phyloP scores from a whole-genome alignment of 2,888 invertebrate genomes.

The Silvanus unidentatus region DNA sequence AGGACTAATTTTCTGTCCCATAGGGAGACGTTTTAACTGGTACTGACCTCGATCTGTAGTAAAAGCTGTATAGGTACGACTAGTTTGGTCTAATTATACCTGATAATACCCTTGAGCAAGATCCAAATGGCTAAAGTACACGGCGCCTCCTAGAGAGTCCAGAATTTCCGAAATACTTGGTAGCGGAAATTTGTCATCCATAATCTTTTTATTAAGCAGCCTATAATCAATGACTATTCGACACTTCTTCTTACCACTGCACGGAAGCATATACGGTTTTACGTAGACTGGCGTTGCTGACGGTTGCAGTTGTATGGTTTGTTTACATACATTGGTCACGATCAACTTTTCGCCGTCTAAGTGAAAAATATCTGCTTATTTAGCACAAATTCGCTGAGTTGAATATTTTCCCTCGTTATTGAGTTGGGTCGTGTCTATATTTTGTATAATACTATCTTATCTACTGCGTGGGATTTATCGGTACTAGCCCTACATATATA shows the following conservation, averaged over 20 bases:
- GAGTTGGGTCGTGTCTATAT: slow-evolving; percentile 14
- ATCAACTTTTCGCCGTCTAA: slow-evolving; percentile 21
- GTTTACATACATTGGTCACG: slow-evolving; percentile 22
- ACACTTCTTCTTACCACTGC: slow-evolving; percentile 16
- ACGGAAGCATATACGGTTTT: slow-evolving; percentile 23
- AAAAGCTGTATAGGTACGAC: slow-evolving; percentile 25
- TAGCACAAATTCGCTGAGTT: slow-evolving; percentile 15
- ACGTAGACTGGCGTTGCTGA: slow-evolving; percentile 16
- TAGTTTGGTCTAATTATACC: slow-evolving; percentile 20
- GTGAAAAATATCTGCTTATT: slow-evolving; percentile 19
- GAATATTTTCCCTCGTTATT: slow-evolving; percentile 15
- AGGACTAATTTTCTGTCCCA: slow-evolving; percentile 27
- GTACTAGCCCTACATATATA: slow-evolving; percentile 7
- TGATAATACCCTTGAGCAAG: slow-evolving; percentile 27
- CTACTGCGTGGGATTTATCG: slow-evolving; percentile 7
- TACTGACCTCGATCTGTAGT: slow-evolving; percentile 25
- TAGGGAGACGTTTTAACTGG: slow-evolving; percentile 23
- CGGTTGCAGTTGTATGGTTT: slow-evolving; percentile 18
- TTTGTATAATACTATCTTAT: slow-evolving; percentile 13
- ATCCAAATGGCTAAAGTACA: slow-evolving; percentile 26
- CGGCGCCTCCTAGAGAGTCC: slow-evolving; percentile 25
- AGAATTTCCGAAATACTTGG: slow-evolving; percentile 26
- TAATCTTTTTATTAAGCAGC: slow-evolving; percentile 10
- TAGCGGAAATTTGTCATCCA: slow-evolving; percentile 15
- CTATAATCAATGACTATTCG: slow-evolving; percentile 20